These are phyloP conservation scores for Patella ulyssiponensis DNA, from an alignment of 2,888 invertebrate species.

Conservation along the genomic window DNA sequence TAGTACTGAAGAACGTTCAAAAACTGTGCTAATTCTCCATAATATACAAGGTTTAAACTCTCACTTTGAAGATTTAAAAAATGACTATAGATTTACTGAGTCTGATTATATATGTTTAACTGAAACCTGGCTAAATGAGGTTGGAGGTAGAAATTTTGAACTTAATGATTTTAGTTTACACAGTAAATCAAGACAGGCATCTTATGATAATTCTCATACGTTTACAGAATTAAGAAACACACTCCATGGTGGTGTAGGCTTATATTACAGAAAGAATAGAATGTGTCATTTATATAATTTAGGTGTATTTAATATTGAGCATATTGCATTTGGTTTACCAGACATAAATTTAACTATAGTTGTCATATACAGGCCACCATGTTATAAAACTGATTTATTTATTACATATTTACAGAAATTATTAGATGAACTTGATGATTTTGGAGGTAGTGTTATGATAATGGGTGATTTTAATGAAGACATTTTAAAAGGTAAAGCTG, in stretches of 20 bases:
- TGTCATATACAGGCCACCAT: constrained; percentile 24
- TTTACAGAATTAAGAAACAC: background rate
- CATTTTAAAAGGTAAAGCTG: too few species aligned
- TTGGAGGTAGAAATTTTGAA: background rate
- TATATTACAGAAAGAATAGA: background rate
- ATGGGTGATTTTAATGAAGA: too few species aligned
- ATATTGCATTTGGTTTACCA: constrained; percentile 19
- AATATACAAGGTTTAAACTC: background rate
- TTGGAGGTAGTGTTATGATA: constrained; percentile 1
- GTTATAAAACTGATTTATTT: constrained; percentile 21
- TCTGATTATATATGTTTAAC: constrained; percentile 7
- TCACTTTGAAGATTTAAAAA: background rate
- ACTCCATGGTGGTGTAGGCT: constrained; percentile 26
- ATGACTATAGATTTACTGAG: background rate
- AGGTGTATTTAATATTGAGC: constrained; percentile 14
- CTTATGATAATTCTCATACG: constrained; percentile 8
- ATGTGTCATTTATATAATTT: background rate
- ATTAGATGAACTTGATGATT: background rate
- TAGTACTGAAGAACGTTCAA: background rate
- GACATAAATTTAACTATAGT: constrained; percentile 14
- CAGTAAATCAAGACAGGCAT: constrained; percentile 16
- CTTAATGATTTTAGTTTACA: constrained; percentile 20
- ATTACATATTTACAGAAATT: constrained; percentile 6
- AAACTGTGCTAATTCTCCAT: background rate
- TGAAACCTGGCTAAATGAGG: constrained; percentile 27